Percentiles rank a stretch among this genome's conserved stretches.
phyloP scores from a whole-genome alignment of 2,888 invertebrate genomes.

The Cerastis leucographa region DNA sequence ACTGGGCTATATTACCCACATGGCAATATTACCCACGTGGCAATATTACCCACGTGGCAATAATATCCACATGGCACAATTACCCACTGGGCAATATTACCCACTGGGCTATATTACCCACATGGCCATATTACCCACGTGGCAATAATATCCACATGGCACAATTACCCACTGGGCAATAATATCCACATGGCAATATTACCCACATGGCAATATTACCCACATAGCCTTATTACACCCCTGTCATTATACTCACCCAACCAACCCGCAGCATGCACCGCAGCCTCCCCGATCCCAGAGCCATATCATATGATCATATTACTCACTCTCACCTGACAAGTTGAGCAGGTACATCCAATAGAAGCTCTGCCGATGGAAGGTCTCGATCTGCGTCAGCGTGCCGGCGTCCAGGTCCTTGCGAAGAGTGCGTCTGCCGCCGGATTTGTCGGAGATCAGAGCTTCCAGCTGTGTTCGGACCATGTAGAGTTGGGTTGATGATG shows the following conservation, averaged over 20 bases:
- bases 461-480: slow-evolving; percentile 99
- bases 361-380: slow-evolving; percentile 98
- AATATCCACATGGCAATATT: background rate
- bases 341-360: slow-evolving; percentile 99
- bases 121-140: background rate
- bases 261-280: background rate
- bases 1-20: background rate
- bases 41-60: background rate
- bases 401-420: slow-evolving; percentile 99
- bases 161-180: background rate
- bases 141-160: background rate
- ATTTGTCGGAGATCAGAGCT: slow-evolving; percentile 99
- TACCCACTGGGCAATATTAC: background rate
- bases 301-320: background rate
- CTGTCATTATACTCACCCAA: background rate
- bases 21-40: background rate
- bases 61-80: background rate
- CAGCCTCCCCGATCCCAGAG: background rate
- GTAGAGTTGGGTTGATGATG: slow-evolving; percentile 98
- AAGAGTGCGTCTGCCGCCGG: slow-evolving; percentile 97
- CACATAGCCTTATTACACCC: background rate
- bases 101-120: background rate
- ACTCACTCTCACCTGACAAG: slow-evolving; percentile 90
- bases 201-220: background rate
- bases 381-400: slow-evolving; percentile 97